These are phyloP conservation scores for Diabrotica virgifera DNA, from an alignment of 1,140 invertebrate genomes.

Conservation along the genomic window DNA sequence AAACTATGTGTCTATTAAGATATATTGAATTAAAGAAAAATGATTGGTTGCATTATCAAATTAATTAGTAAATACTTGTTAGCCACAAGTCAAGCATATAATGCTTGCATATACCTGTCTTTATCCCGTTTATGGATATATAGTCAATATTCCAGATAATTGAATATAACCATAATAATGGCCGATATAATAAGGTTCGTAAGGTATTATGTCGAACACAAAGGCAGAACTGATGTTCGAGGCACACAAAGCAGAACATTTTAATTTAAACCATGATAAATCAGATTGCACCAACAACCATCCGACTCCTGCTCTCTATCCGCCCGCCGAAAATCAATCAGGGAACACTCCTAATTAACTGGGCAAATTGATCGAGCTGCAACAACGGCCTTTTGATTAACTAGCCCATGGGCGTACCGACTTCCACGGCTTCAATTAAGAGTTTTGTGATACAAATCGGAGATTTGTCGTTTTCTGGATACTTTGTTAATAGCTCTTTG, in stretches of 20 bases:
- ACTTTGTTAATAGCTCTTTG: no score
- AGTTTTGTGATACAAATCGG: no score
- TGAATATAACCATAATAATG: slow-evolving; percentile 3
- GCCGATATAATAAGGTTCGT: background rate
- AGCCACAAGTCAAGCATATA: background rate
- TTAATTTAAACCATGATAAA: background rate
- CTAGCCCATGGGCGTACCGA: background rate
- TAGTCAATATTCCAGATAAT: slow-evolving; percentile 1
- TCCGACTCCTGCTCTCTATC: background rate
- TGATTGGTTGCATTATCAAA: no score
- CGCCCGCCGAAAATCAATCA: background rate
- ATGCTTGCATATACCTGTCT: background rate
- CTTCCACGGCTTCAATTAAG: background rate
- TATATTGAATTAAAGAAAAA: no score
- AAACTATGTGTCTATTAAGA: no score
- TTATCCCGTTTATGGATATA: background rate
- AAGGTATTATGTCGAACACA: slow-evolving; percentile 2
- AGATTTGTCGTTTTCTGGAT: no score
- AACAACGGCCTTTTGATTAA: slow-evolving; percentile 1
- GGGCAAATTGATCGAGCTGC: background rate
- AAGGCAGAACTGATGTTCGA: slow-evolving; percentile 1
- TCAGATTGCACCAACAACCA: slow-evolving; percentile 1
- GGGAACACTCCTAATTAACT: slow-evolving; percentile 2
- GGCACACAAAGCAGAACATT: slow-evolving; percentile 1
- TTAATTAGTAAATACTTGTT: no score